Percentiles rank a stretch among this genome's conserved stretches.
Conservation (phyloP, 2,113 vertebrate genomes). For the Pelecanoides urinatrix region DNA sequence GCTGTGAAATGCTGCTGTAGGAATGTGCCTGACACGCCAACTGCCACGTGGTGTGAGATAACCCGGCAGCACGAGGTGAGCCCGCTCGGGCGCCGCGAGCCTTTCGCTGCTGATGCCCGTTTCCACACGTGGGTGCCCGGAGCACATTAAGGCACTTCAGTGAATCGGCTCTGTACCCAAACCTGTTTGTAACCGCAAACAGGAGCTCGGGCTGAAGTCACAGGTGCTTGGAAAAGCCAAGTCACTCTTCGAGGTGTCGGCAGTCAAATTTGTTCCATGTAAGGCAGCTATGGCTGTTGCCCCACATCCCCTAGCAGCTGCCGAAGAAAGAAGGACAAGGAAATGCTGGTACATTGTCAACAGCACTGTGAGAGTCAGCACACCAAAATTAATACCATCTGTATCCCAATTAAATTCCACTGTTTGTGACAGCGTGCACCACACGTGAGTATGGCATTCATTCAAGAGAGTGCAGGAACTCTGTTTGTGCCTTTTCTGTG, state of each 20-base stretch:
- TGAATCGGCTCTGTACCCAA: background rate
- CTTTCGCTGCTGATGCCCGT: background rate
- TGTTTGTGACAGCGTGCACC: background rate
- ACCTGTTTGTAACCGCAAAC: background rate
- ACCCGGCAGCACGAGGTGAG: background rate
- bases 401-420: conserved; percentile 9
- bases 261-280: background rate
- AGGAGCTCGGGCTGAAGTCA: background rate
- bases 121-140: fast-evolving
- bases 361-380: background rate
- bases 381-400: conserved; percentile 23
- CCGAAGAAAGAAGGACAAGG: background rate
- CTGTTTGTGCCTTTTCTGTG: background rate
- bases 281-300: background rate
- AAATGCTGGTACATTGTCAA: background rate
- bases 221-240: background rate
- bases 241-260: fast-evolving
- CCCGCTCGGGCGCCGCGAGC: fast-evolving
- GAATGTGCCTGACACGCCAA: background rate
- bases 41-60: fast-evolving
- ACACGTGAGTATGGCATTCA: background rate
- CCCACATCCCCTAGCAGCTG: background rate
- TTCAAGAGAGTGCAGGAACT: background rate
- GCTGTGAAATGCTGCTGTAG: background rate
- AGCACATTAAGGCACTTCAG: fast-evolving